phyloP scores from a whole-genome alignment of 2,113 vertebrate species.

The Rhegmatorhina hoffmannsi region DNA sequence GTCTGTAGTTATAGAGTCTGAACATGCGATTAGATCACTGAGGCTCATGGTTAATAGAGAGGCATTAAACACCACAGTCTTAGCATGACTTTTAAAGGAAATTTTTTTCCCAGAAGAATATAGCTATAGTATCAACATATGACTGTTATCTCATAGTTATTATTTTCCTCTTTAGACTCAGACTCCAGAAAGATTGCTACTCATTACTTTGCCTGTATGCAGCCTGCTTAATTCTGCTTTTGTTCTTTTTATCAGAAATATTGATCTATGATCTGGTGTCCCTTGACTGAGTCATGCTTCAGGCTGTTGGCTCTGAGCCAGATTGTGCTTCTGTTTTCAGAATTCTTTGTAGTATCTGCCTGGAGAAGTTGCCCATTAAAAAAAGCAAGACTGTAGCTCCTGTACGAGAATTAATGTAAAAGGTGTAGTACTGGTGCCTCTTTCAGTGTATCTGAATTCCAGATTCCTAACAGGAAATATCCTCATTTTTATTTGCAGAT shows the following conservation, averaged over 20 bases:
- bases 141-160: background rate
- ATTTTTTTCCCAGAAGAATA: background rate
- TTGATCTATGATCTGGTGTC: background rate
- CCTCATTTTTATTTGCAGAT: background rate
- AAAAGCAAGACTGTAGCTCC: background rate
- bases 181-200: background rate
- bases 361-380: background rate
- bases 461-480: background rate
- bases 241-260: constrained; percentile 9
- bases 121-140: background rate
- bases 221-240: constrained; percentile 13
- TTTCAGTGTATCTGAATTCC: background rate
- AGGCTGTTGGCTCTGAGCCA: constrained; percentile 2
- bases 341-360: constrained; percentile 18
- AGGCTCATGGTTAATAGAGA: background rate
- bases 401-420: background rate
- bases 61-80: background rate
- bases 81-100: background rate
- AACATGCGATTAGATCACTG: background rate
- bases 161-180: background rate
- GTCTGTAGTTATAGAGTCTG: background rate
- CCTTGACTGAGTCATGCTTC: background rate
- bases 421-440: background rate
- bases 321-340: background rate
- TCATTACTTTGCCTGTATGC: background rate